Base-by-base conservation (phyloP, 2,888 invertebrate species). In the Acrobeloides nanus region DNA sequence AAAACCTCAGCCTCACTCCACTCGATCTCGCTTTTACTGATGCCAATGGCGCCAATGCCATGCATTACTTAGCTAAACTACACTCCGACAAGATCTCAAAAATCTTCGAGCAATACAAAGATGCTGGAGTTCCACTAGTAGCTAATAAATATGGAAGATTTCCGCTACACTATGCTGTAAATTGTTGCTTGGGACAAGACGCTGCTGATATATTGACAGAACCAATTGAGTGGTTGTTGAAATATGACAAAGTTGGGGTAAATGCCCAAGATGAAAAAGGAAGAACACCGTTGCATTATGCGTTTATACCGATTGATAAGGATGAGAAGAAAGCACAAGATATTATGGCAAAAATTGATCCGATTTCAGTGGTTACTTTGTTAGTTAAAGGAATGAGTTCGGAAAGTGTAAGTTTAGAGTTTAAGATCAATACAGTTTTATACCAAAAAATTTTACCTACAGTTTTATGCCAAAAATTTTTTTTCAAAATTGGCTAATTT, bases 221-320 rank as follows among this genome's bases (percentile, higher is more conserved):
- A 24, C 54, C 77, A 26, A 77, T 78, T 62, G 76, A 77, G 43
- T 64, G 71, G 40, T 66, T 79, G 7, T 62, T 79, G 7, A 67
- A 75, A 74, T 24, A 76, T 75, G 4, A 42, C 7, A 23, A 32
- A 2, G 6, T 17, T 17, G 15, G 29, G 7, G 31, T 31, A 12
- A 66, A 74, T 52, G 20, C 24, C 3, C 58, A 66, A 6, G 66
- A 62, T 44, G 76, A 77, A 51, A 40, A 41, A 34, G 70, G 69
- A 4, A 61, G 76, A 33, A 60, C 75, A 23, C 76, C 79, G 8
- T 64, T 79, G n/a, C 78, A 79, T 61, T 76, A 78, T 58, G 75
- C 74, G 1, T 77, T 78, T 57, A 66, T 74, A 10, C 74, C 75
- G 53, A 72, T 73, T 39, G 21, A 26, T 2, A 21, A 25, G 1